Percentiles rank a stretch among this genome's conserved stretches.
Evolutionary conservation across 2,113 vertebrate species (phyloP).

Genomic region (Gallinago paraguaiae): DNA sequence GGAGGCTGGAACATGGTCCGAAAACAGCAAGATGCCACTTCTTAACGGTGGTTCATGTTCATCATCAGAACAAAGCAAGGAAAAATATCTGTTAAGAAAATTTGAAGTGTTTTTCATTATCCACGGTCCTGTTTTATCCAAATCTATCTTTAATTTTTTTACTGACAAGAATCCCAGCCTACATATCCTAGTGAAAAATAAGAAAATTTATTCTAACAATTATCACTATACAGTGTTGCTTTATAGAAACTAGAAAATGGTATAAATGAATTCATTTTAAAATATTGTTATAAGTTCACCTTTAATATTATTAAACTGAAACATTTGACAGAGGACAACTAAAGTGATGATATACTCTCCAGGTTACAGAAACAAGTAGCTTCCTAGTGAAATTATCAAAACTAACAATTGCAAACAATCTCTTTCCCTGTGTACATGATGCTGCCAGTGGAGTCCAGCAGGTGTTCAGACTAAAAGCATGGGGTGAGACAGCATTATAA

Average conservation of each 20-base stretch:
- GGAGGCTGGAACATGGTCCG: neutral
- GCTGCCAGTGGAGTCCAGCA: neutral
- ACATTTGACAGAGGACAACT: neutral
- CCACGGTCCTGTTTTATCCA: neutral
- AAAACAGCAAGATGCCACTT: neutral
- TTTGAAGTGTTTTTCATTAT: neutral
- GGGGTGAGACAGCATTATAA: neutral
- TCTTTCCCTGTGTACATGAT: neutral
- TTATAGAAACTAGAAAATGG: rapidly evolving
- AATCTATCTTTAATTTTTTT: neutral
- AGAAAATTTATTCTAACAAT: neutral
- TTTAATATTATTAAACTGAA: neutral
- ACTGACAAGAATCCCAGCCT: neutral
- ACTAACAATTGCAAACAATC: neutral
- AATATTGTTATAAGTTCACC: neutral
- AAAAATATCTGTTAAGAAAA: neutral
- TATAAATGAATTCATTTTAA: neutral
- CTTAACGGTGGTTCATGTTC: neutral
- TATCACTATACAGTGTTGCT: neutral
- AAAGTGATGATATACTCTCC: neutral
- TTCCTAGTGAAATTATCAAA: neutral
- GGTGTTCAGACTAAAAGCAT: neutral
- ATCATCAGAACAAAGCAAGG: neutral
- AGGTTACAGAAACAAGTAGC: neutral
- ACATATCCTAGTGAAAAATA: neutral